Conservation (phyloP, 2,888 invertebrate species). For the Drosophila birchii region DNA sequence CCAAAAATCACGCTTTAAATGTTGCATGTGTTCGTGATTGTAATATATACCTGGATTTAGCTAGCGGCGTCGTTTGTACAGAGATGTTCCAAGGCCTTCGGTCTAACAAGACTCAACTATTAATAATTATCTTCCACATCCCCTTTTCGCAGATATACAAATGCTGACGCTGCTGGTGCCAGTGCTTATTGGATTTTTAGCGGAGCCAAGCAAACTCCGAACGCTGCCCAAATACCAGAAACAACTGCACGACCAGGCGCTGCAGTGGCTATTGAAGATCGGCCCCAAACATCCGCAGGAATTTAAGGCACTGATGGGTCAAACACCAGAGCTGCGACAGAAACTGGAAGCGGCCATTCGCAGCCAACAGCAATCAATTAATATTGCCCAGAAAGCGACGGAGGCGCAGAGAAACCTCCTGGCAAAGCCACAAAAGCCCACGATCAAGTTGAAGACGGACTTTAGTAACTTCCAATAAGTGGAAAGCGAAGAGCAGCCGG, state of each 20-base stretch:
- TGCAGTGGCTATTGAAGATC: conserved; percentile 95
- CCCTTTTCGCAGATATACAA: conserved; percentile 89
- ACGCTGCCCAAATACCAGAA: conserved; percentile 88
- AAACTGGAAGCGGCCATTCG: conserved; percentile 95
- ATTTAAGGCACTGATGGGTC: conserved; percentile 95
- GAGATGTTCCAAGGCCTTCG: conserved; percentile 13
- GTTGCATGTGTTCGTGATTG: conserved; percentile 60
- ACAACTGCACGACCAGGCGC: conserved; percentile 93
- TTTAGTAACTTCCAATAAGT: conserved; percentile 94
- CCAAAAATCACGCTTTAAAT: conserved; percentile 62
- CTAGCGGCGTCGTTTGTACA: conserved; percentile 2
- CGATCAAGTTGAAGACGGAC: conserved; percentile 96
- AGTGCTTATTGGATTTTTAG: conserved; percentile 93
- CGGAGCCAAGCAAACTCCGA: conserved; percentile 88
- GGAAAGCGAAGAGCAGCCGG: conserved; percentile 59
- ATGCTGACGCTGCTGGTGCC: conserved; percentile 96
- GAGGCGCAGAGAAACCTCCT: conserved; percentile 84
- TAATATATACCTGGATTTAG: conserved; percentile 1
- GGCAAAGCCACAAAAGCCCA: conserved; percentile 87
- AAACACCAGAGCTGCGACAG: conserved; percentile 91
- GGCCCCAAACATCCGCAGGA: conserved; percentile 97
- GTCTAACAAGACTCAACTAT: too few species aligned
- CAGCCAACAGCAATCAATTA: conserved; percentile 88
- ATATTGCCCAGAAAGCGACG: conserved; percentile 84
- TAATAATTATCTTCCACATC: neutral